Conservation (phyloP, 1,140 invertebrate genomes). For the Drosophila melanogaster region Release_6_plus_ISO1_MT NT_037436.4:4912001-4912500, state of each 20-base stretch:
- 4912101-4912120: constrained; percentile 63
- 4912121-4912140: constrained; percentile 78
- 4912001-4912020: constrained; percentile 53
- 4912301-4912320: constrained; percentile 84
- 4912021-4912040: neutral
- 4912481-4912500: neutral
- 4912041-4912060: neutral
- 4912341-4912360: constrained; percentile 83
- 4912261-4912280: constrained; percentile 35
- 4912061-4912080: neutral
- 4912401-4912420: constrained; percentile 40
- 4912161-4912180: constrained; percentile 61
- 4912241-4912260: constrained; percentile 1
- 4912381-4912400: constrained; percentile 80
- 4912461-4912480: neutral
- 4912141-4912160: constrained; percentile 68
- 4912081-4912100: constrained; percentile 15
- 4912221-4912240: constrained; percentile 19
- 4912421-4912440: neutral
- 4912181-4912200: constrained; percentile 82
- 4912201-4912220: constrained; percentile 57
- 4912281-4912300: constrained; percentile 71
- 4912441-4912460: neutral
- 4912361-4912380: constrained; percentile 83
- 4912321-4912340: constrained; percentile 83